Base-by-base conservation (phyloP, 2,113 vertebrate genomes). In the Entelurus aequoreus region DNA sequence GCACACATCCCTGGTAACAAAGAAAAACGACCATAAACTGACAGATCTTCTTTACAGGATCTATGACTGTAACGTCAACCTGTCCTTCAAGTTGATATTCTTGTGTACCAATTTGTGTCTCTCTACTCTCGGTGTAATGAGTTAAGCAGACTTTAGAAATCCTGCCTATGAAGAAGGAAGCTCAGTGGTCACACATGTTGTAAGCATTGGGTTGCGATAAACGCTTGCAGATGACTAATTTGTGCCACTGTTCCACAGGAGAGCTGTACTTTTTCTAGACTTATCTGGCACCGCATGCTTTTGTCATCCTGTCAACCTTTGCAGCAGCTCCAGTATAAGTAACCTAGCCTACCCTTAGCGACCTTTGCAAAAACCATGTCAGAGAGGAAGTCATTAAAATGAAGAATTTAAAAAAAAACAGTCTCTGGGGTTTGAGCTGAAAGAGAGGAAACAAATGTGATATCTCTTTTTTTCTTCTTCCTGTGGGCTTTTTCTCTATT, bases 171-270 rank as follows among this genome's bases (percentile, higher is more conserved):
- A 48, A 65, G 61, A 76, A 85, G 79, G 76, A 75, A 69, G 72
- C 42, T 57, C 68, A 37, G 71, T 68, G 70, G 69, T 71, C 77
- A 81, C 88, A 88, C 70, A 85, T 88, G 87, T 83, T 85, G 79
- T 82, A 86, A 62, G 55, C 55, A 44, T 44, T 57, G 51, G 54
- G 62, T 84, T 86, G 71, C 57, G 66, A 74, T 76, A 73, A 72
- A 71, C 21, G 50, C 68, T 74, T 67, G 69, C 78, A 79, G 71
- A 87, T 84, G 80, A 88, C 81, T 84, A 78, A 82, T 80, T 78
- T 76, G 63, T 68, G 71, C 72, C 78, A 70, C 78, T 72, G 69
- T 68, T 78, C 65, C 66, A 28, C 48, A 71, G 62, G 51, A 68
- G 37, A 51, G 35, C 52, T 65, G 21, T 6, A 65, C 56, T 63